Evolutionary conservation across 2,113 vertebrate genomes (phyloP).

Genomic region (Cyanoramphus novaezelandiae): DNA sequence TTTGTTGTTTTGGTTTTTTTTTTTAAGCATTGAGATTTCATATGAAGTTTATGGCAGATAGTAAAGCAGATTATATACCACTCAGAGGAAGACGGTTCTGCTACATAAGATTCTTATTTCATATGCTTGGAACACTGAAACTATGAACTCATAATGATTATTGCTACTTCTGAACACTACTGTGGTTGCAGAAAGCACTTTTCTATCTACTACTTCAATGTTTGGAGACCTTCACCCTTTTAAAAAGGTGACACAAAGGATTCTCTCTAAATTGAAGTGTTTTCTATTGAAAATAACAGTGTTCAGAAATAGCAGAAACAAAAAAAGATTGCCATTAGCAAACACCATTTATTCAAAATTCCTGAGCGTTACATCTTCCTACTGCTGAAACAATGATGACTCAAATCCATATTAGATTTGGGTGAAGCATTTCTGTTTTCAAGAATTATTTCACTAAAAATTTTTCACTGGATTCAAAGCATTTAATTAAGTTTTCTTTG

Average conservation of each 20-base stretch:
- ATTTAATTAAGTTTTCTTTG: not conserved
- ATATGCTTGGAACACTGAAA: not conserved
- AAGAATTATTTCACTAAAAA: not conserved
- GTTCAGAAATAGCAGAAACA: not conserved
- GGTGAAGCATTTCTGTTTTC: not conserved
- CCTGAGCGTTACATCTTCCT: not conserved
- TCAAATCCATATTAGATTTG: not conserved
- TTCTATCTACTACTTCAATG: not conserved
- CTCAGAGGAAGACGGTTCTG: not conserved
- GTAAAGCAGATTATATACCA: conserved; percentile 17
- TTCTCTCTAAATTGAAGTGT: not conserved
- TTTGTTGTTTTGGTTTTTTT: not conserved
- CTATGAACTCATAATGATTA: conserved; percentile 12
- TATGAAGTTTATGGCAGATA: conserved; percentile 13
- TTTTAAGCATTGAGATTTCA: not conserved
- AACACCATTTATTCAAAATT: not conserved
- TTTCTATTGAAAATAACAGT: not conserved
- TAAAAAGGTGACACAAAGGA: not conserved
- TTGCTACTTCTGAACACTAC: not conserved
- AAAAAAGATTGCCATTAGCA: not conserved
- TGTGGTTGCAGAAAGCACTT: not conserved
- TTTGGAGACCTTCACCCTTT: not conserved
- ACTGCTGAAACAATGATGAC: not conserved
- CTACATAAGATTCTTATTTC: conserved; percentile 28
- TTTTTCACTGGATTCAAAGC: not conserved